Evolutionary conservation across 1,140 invertebrate genomes (phyloP).

Genomic region (Choristoneura fumiferana): DNA sequence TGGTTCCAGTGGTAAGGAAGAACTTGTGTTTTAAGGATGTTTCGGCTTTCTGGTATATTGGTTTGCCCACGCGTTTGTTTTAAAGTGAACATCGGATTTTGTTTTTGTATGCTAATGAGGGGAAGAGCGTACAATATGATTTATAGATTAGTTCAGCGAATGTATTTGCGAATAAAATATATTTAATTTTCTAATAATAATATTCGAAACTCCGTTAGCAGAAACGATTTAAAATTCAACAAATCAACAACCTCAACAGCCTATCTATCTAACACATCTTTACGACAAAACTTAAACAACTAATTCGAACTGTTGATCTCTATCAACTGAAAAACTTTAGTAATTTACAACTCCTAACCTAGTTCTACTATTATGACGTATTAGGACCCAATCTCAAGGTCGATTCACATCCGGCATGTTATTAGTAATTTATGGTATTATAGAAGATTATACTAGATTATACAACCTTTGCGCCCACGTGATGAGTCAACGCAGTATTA

Average conservation of each 20-base stretch:
- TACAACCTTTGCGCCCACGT: slow-evolving; percentile 10
- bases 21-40: neutral
- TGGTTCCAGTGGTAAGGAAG: neutral
- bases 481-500: neutral
- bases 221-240: no score
- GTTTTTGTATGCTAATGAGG: slow-evolving; percentile 15
- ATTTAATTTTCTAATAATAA: no score
- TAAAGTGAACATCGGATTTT: slow-evolving; percentile 4
- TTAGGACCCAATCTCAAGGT: slow-evolving; percentile 10
- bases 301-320: neutral
- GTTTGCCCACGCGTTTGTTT: slow-evolving; percentile 11
- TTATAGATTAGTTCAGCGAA: slow-evolving; percentile 17
- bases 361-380: slow-evolving; percentile 1
- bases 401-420: slow-evolving; percentile 6
- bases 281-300: slow-evolving; percentile 7
- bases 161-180: neutral
- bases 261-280: neutral
- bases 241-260: no score
- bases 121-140: slow-evolving; percentile 12
- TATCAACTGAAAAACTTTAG: neutral
- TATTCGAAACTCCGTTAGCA: no score
- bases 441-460: neutral
- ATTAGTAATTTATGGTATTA: slow-evolving; percentile 11
- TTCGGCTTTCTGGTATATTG: neutral
- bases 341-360: neutral